Evolutionary conservation across 2,888 invertebrate genomes (phyloP), one percentile per base, ranked within the genome.

Genomic region (Sphecodes monilicornis): DNA sequence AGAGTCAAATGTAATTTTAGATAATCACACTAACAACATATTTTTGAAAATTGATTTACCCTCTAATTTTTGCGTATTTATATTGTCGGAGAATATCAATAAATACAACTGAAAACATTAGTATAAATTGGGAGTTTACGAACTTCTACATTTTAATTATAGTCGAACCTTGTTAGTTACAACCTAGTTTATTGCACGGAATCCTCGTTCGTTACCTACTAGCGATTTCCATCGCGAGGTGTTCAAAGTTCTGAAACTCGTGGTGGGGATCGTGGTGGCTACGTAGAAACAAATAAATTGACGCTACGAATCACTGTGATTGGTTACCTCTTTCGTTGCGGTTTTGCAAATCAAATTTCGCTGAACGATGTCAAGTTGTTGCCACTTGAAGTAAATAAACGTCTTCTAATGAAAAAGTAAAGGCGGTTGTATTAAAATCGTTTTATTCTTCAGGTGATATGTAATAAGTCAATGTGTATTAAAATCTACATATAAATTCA

Each of bases 371-470:
- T 50, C 22, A 50, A 50, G 2, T 8, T 1, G 1, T 50, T 50
- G 22, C 50, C 50, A 2, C 5, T 22, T 3, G 10, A 54, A 54
- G 1, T n/a, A 10, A 50, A n/a, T 8, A n/a, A 54, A 54, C 54
- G 3, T 54, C 18, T 11, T 16, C 26, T 4, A 10, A 18, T 70
- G 66, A 66, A 54, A 26, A 78, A 70, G 39, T 18, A 36, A n/a
- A 71, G 26, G 16, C 70, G 66, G 57, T 79, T 32, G 41, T 89
- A 79, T 46, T 80, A 83, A 87, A 90, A 78, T 86, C 80, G 84
- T 80, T 91, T 91, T 91, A 91, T 91, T 91, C 39, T 88, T 87
- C 85, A 89, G 85, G 26, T 64, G 76, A 70, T 69, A 69, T 66
- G 83, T 86, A 36, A 86, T 86, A 85, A 77, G 76, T 85, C 86